Percentiles rank a stretch among this genome's conserved stretches.
These are phyloP conservation scores for Umimayanthus kanabou DNA, from an alignment of 92 coral and sea anemone species.

Conservation along the genomic window DNA sequence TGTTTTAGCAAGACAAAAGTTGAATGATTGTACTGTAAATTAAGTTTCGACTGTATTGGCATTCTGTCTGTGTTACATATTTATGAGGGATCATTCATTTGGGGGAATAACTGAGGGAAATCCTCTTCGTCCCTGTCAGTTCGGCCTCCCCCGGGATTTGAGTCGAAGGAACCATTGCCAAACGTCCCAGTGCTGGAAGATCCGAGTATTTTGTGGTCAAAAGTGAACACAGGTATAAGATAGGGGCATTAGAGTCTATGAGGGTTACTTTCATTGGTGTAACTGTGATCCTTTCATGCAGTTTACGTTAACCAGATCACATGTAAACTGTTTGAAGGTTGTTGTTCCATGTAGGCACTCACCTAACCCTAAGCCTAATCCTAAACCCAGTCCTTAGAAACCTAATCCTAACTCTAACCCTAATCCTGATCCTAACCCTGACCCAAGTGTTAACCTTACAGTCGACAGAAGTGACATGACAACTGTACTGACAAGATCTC, in stretches of 20 bases:
- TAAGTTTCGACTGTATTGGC: background rate
- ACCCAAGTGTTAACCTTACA: too few species aligned
- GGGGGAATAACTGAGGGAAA: slow-evolving; percentile 19
- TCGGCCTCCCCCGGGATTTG: slow-evolving; percentile 99
- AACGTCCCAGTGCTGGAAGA: slow-evolving; percentile 71
- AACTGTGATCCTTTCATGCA: background rate
- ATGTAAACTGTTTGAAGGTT: slow-evolving; percentile 6
- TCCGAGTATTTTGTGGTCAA: slow-evolving; percentile 91
- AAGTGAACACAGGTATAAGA: slow-evolving; percentile 48
- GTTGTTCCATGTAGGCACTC: too few species aligned
- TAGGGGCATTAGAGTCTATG: background rate
- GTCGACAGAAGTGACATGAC: too few species aligned
- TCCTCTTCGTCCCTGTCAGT: slow-evolving; percentile 49
- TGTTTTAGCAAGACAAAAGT: background rate
- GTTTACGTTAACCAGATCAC: background rate
- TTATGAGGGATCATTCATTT: background rate
- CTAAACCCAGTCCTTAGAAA: too few species aligned
- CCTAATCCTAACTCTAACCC: too few species aligned
- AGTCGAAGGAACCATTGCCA: slow-evolving; percentile 66
- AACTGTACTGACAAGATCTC: too few species aligned
- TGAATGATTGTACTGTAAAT: background rate
- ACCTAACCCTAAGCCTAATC: too few species aligned
- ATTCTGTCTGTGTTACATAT: background rate
- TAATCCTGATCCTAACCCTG: too few species aligned
- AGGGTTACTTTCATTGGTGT: background rate